Conservation (phyloP, 2,797 vertebrate species). For the Calcarius lapponicus region DNA sequence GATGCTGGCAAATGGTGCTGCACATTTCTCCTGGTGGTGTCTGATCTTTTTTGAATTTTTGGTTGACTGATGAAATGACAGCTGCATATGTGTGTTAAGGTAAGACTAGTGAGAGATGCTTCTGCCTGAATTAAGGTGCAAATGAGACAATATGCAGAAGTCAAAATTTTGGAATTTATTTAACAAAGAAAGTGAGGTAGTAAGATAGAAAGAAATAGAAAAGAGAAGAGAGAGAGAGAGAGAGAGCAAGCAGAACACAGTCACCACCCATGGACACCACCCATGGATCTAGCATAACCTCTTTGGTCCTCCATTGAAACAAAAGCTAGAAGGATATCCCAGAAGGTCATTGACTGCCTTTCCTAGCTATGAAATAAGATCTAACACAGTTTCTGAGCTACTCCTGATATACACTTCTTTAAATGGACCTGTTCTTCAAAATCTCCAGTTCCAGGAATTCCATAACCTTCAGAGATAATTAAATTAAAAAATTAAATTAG, state of each 20-base stretch:
- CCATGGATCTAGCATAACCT: neutral
- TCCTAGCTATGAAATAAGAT: neutral
- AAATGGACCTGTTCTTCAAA: neutral
- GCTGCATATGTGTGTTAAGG: neutral
- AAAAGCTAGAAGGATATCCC: neutral
- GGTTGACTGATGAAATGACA: neutral
- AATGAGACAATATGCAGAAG: accelerated
- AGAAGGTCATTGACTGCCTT: neutral
- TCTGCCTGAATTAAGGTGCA: neutral
- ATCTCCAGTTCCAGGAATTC: neutral
- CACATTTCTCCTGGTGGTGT: neutral
- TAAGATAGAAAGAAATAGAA: neutral
- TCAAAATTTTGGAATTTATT: neutral
- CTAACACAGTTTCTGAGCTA: neutral
- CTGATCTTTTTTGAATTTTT: neutral
- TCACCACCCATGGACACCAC: neutral
- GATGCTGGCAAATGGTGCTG: neutral
- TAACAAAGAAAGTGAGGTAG: neutral
- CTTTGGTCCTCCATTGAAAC: neutral
- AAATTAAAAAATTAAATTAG: neutral
- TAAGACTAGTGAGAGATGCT: neutral
- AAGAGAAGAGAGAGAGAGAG: neutral
- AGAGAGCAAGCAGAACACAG: neutral
- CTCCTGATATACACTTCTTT: neutral
- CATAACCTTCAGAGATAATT: neutral